Evolutionary conservation across 1,140 invertebrate genomes (phyloP).

Genomic region (Diorhabda sublineata): DNA sequence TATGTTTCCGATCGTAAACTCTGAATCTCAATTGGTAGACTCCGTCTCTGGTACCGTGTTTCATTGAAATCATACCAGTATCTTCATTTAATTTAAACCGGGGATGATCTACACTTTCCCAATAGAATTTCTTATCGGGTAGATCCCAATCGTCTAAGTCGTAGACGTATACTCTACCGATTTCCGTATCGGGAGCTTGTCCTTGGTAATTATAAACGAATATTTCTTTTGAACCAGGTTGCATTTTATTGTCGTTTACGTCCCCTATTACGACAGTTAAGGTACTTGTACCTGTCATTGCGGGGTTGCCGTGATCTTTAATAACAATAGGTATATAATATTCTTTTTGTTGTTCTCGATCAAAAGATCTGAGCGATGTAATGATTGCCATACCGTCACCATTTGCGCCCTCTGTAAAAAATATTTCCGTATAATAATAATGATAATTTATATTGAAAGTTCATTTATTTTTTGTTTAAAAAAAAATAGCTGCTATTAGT

Average conservation of each 20-base stretch:
- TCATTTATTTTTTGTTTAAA: too few species aligned
- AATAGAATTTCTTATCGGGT: conserved; percentile 94
- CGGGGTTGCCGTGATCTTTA: conserved; percentile 81
- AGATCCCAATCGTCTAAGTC: conserved; percentile 97
- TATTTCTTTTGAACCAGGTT: conserved; percentile 92
- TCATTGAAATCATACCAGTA: conserved; percentile 93
- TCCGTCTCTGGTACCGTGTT: conserved; percentile 82
- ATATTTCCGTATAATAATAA: not conserved
- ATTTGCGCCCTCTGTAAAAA: conserved; percentile 77
- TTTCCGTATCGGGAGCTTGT: conserved; percentile 85
- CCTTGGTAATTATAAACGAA: conserved; percentile 96
- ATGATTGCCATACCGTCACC: conserved; percentile 94
- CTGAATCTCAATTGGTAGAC: conserved; percentile 83
- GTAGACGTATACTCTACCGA: conserved; percentile 93
- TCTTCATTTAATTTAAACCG: conserved; percentile 85
- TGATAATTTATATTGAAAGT: too few species aligned
- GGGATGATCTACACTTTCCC: conserved; percentile 77
- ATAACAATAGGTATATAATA: conserved; percentile 92
- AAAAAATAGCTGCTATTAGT: too few species aligned
- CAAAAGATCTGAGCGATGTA: conserved; percentile 84
- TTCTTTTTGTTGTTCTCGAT: conserved; percentile 93
- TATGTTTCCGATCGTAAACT: conserved; percentile 91
- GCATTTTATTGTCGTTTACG: conserved; percentile 96
- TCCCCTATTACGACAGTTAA: conserved; percentile 94
- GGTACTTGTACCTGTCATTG: conserved; percentile 92